phyloP scores from a whole-genome alignment of 2,888 invertebrate genomes.

The Rhagium mordax region DNA sequence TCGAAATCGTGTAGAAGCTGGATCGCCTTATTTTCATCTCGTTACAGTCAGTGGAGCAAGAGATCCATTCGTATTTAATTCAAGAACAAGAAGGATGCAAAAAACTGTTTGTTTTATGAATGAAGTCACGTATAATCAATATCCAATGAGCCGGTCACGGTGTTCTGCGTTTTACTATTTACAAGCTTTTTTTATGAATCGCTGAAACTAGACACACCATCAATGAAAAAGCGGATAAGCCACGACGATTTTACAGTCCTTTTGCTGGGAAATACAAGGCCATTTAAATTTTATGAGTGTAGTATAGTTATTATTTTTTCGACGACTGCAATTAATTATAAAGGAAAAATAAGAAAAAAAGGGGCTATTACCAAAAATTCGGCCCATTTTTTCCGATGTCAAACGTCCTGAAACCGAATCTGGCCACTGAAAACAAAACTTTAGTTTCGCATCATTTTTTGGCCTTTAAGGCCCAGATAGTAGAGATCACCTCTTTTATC shows the following conservation, averaged over 20 bases:
- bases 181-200: conserved; percentile 16
- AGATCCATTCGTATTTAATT: neutral
- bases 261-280: neutral
- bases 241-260: neutral
- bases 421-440: too few relatives aligned
- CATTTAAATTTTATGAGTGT: too few relatives aligned
- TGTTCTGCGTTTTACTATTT: conserved; percentile 23
- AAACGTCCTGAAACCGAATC: too few relatives aligned
- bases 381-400: too few relatives aligned
- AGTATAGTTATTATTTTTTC: too few relatives aligned
- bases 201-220: neutral
- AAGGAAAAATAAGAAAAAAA: too few relatives aligned
- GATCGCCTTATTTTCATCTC: neutral
- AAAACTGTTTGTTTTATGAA: conserved; percentile 49
- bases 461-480: too few relatives aligned
- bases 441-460: too few relatives aligned
- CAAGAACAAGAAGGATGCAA: neutral
- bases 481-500: too few relatives aligned
- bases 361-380: too few relatives aligned
- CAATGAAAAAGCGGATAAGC: neutral
- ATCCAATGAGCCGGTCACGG: conserved; percentile 41
- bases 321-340: too few relatives aligned
- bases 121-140: conserved; percentile 47
- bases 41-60: conserved; percentile 13
- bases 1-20: neutral